phyloP scores from a whole-genome alignment of 2,797 vertebrate genomes.

The Catharus ustulatus region DNA sequence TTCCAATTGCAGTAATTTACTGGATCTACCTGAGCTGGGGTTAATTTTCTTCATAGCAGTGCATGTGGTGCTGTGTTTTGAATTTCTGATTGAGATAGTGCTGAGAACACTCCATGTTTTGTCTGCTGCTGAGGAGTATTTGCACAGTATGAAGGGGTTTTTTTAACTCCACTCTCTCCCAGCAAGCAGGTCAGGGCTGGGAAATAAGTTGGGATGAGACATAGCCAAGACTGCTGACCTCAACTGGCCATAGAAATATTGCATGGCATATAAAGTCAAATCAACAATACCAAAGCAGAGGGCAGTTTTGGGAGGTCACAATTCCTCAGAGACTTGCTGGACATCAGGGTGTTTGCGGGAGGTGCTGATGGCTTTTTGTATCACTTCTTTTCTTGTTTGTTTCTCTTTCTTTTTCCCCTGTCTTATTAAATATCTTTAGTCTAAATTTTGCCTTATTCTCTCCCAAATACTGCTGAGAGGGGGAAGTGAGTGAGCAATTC shows the following conservation, averaged over 20 bases:
- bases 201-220: not conserved
- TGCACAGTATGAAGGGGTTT: not conserved
- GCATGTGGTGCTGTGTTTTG: not conserved
- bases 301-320: rapidly evolving
- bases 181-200: rapidly evolving
- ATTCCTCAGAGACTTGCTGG: not conserved
- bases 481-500: rapidly evolving
- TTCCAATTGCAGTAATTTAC: not conserved
- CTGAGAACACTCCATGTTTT: not conserved
- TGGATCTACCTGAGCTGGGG: not conserved
- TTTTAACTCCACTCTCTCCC: not conserved
- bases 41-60: not conserved
- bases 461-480: not conserved
- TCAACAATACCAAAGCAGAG: not conserved
- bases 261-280: not conserved
- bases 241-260: not conserved
- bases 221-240: not conserved
- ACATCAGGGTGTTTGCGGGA: not conserved
- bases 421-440: not conserved
- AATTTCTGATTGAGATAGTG: not conserved
- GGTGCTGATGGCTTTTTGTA: not conserved
- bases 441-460: not conserved
- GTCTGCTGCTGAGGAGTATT: not conserved
- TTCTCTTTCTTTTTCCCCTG: not conserved
- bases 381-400: not conserved